Conservation (phyloP, 2,888 invertebrate genomes). For the Beris chalybata region DNA sequence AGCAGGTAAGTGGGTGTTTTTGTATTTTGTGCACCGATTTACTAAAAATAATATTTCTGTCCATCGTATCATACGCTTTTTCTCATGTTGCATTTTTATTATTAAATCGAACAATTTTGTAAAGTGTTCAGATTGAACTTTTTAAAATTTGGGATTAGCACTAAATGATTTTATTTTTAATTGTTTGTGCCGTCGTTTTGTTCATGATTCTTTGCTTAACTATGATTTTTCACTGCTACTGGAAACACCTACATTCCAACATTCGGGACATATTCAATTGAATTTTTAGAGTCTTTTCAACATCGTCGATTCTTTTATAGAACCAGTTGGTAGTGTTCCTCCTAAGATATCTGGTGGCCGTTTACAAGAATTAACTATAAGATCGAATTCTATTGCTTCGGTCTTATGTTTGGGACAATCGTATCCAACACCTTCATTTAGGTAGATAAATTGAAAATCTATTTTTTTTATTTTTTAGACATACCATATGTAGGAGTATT, state of each 20-base stretch:
- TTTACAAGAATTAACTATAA: constrained; percentile 58
- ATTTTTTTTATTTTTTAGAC: not conserved
- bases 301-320: constrained; percentile 44
- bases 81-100: no score
- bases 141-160: constrained; percentile 12
- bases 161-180: constrained; percentile 8
- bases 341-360: constrained; percentile 59
- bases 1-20: constrained; percentile 44
- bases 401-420: constrained; percentile 63
- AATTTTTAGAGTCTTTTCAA: not conserved
- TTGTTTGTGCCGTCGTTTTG: not conserved
- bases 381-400: constrained; percentile 45
- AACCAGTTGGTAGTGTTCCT: constrained; percentile 59
- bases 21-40: constrained; percentile 22
- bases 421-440: constrained; percentile 61
- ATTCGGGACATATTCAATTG: not conserved
- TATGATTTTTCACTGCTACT: not conserved
- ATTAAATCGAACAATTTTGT: not conserved
- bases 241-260: not conserved
- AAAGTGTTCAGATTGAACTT: constrained; percentile 25
- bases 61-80: not conserved
- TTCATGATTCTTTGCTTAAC: not conserved
- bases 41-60: not conserved
- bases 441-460: constrained; percentile 48
- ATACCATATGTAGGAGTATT: not conserved